Evolutionary conservation across 2,888 invertebrate species (phyloP).

Genomic region (Galeruca laticollis): DNA sequence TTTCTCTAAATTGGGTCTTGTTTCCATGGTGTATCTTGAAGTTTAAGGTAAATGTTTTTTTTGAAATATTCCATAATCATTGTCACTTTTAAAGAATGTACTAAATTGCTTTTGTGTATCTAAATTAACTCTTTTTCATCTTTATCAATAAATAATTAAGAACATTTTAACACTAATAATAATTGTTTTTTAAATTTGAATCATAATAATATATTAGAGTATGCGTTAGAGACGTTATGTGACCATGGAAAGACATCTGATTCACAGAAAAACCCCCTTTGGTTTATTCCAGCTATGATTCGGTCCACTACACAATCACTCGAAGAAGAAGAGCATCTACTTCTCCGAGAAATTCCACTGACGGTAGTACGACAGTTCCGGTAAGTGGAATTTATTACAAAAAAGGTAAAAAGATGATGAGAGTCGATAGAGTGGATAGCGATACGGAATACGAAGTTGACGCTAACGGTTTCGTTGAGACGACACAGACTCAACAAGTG

Average conservation of each 20-base stretch:
- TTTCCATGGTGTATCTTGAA: conserved; percentile 38
- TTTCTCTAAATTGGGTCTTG: conserved; percentile 40
- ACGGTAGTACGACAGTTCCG: conserved; percentile 31
- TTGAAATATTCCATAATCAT: not conserved
- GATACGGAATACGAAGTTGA: conserved; percentile 59
- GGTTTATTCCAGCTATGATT: conserved; percentile 57
- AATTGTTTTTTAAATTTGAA: not conserved
- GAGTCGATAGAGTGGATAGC: conserved; percentile 57
- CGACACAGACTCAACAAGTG: conserved; percentile 45
- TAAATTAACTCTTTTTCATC: not conserved
- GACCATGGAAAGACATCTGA: conserved; percentile 32
- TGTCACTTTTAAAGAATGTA: too few species aligned
- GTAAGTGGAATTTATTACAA: conserved; percentile 49
- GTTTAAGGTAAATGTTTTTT: conserved; percentile 36
- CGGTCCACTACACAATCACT: conserved; percentile 65
- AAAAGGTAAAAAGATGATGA: conserved; percentile 57
- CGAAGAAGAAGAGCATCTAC: conserved; percentile 59
- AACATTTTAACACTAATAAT: not conserved
- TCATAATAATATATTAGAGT: not conserved
- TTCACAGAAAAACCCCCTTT: conserved; percentile 39
- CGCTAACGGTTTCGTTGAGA: conserved; percentile 56
- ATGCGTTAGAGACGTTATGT: not conserved
- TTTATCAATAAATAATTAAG: not conserved
- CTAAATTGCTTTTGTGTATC: too few species aligned
- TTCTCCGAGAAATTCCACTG: conserved; percentile 36